Evolutionary conservation across 2,888 invertebrate genomes (phyloP).

Genomic region (Idaea straminata): DNA sequence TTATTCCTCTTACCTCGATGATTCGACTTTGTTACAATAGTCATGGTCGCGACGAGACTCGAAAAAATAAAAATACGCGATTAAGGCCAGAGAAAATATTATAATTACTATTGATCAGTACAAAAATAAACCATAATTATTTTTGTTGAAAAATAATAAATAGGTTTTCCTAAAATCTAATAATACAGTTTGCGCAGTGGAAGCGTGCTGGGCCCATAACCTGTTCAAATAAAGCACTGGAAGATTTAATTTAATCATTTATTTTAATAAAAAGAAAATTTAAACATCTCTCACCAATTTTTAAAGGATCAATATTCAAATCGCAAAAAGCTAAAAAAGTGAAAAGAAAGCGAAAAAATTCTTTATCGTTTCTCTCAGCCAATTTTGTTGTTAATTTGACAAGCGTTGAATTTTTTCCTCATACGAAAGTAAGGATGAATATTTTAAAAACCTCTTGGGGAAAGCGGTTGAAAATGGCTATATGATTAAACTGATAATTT

Average conservation of each 20-base stretch:
- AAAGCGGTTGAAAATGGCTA: neutral
- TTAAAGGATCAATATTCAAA: neutral
- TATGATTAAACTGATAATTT: neutral
- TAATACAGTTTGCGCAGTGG: conserved; percentile 81
- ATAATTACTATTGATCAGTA: too few relatives aligned
- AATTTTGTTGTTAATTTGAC: conserved; percentile 3
- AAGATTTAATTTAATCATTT: too few relatives aligned
- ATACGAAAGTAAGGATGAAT: conserved; percentile 1
- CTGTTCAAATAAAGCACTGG: too few relatives aligned
- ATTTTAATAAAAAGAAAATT: too few relatives aligned
- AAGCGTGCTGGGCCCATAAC: conserved; percentile 91
- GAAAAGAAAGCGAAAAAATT: neutral
- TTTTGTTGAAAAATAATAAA: too few relatives aligned
- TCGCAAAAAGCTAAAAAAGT: neutral
- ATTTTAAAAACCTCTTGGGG: neutral
- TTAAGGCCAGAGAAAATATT: too few relatives aligned
- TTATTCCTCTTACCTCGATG: too few relatives aligned
- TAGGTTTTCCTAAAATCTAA: too few relatives aligned
- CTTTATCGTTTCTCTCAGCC: conserved; percentile 2
- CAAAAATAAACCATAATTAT: too few relatives aligned
- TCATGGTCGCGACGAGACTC: too few relatives aligned
- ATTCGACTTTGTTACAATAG: too few relatives aligned
- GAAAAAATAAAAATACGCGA: too few relatives aligned
- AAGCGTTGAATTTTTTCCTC: conserved; percentile 4
- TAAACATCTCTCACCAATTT: neutral